Percentiles rank a stretch among this genome's conserved stretches.
Evolutionary conservation across 2,113 vertebrate genomes (phyloP).

Genomic region (Festucalex cinctus): DNA sequence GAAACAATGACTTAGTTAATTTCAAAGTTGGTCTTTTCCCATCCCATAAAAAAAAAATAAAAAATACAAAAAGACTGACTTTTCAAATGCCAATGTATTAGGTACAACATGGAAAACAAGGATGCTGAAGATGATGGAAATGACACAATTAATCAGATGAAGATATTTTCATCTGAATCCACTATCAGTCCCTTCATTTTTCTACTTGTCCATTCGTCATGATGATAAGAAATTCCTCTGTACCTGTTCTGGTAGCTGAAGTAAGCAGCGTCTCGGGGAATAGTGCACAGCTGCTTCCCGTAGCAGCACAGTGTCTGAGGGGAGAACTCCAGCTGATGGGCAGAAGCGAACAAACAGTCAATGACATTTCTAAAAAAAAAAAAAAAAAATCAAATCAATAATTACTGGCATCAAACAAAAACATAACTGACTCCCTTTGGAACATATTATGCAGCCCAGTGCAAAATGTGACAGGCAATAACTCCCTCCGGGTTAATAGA

Average conservation of each 20-base stretch:
- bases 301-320: slow-evolving; percentile 99
- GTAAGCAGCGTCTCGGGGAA: slow-evolving; percentile 95
- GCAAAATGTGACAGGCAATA: neutral
- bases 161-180: too few relatives aligned
- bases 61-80: slow-evolving; percentile 33
- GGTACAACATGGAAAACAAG: slow-evolving; percentile 17
- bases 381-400: neutral
- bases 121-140: too few relatives aligned
- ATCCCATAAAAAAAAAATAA: slow-evolving; percentile 5
- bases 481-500: neutral
- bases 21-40: slow-evolving; percentile 59
- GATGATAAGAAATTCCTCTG: neutral
- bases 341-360: slow-evolving; percentile 11
- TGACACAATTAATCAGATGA: too few relatives aligned
- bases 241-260: slow-evolving; percentile 99
- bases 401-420: neutral
- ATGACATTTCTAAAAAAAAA: neutral
- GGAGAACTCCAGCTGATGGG: slow-evolving; percentile 90
- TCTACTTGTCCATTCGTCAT: neutral
- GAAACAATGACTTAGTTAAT: slow-evolving; percentile 53
- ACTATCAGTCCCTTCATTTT: too few relatives aligned
- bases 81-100: slow-evolving; percentile 61
- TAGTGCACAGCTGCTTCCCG: slow-evolving; percentile 98
- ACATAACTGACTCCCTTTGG: neutral
- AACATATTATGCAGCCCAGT: neutral